Evolutionary conservation across 1,140 invertebrate species (phyloP), one percentile per base, ranked within the genome.

Genomic region (Macrobrachium nipponense): DNA sequence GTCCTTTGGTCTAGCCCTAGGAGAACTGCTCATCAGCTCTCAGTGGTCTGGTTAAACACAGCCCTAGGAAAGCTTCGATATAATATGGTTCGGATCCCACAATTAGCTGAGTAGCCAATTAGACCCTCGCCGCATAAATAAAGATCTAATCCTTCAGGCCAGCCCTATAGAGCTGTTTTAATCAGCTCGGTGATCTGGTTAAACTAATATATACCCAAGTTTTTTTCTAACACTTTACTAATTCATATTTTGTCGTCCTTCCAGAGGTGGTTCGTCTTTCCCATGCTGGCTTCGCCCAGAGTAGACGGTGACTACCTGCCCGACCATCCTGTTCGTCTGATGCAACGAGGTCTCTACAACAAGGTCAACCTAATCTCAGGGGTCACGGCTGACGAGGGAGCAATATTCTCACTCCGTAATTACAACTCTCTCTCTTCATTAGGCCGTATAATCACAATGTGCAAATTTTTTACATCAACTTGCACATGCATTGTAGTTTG

Each of bases 241-340:
- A 27, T 20, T 43, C n/a, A 51, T 14, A 17, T 20, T 43, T 20
- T 15, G 8, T 18, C 23, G 12, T 20, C 6, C 11, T 44, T 51
- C 11, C 36, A 83, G 81, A 43, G 27, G 7, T 83, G 81, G 81
- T 27, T 11, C 51, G n/a, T 61, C 14, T 62, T 83, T 11, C 81
- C 81, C 0, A 7, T 61, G 20, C 5, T 18, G 17, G 36, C 72
- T 23, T 18, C 43, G 7, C 81, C 81, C 14, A 27, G 81, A 15
- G 72, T 83, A 59, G 81, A 83, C 60, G 81, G 81, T 14, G 59
- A 83, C 23, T 83, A 76, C 72, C 72, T 83, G 44, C 81, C 81
- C 2, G 81, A 75, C 3, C 72, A 76, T 14, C 81, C 81, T 2
- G 72, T 59, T 43, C 81, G 62, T 11, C 81, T 83, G 23, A n/a